These are phyloP conservation scores for Nixonia krombeini DNA, from an alignment of 1,140 invertebrate species.

Conservation along the genomic window DNA sequence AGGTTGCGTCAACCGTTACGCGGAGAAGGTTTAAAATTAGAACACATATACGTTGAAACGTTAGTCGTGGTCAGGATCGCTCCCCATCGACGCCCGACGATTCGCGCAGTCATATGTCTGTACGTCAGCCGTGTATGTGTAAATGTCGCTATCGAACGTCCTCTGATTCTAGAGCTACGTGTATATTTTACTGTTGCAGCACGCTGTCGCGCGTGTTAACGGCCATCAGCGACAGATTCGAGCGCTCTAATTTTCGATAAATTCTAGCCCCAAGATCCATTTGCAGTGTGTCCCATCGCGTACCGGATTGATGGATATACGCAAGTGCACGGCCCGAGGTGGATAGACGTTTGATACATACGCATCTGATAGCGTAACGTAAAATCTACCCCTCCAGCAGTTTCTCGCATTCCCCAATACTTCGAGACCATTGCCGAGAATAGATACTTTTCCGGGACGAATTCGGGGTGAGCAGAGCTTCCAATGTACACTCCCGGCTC, in stretches of 20 bases:
- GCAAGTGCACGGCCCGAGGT: constrained; percentile 15
- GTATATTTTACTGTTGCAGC: constrained; percentile 33
- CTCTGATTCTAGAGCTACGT: constrained; percentile 28
- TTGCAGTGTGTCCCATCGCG: constrained; percentile 21
- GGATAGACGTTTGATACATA: constrained; percentile 12
- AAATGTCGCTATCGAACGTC: constrained; percentile 2
- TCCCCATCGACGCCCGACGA: constrained; percentile 3
- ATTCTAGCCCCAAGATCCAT: constrained; percentile 42
- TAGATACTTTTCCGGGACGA: too few relatives aligned
- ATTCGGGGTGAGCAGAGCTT: too few relatives aligned
- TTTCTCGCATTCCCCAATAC: neutral
- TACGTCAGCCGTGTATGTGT: too few relatives aligned
- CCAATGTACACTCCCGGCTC: too few relatives aligned
- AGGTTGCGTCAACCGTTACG: constrained; percentile 26
- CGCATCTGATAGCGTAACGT: constrained; percentile 45
- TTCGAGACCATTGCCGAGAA: neutral
- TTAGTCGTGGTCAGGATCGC: constrained; percentile 27
- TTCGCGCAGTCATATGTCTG: neutral
- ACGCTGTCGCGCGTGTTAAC: constrained; percentile 34
- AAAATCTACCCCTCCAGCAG: constrained; percentile 49
- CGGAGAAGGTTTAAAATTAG: constrained; percentile 40
- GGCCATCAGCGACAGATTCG: constrained; percentile 14
- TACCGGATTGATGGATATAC: constrained; percentile 25
- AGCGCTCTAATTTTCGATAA: constrained; percentile 51
- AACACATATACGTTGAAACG: constrained; percentile 36